phyloP scores from a whole-genome alignment of 2,888 invertebrate genomes.

The Tetragonula carbonaria region DNA sequence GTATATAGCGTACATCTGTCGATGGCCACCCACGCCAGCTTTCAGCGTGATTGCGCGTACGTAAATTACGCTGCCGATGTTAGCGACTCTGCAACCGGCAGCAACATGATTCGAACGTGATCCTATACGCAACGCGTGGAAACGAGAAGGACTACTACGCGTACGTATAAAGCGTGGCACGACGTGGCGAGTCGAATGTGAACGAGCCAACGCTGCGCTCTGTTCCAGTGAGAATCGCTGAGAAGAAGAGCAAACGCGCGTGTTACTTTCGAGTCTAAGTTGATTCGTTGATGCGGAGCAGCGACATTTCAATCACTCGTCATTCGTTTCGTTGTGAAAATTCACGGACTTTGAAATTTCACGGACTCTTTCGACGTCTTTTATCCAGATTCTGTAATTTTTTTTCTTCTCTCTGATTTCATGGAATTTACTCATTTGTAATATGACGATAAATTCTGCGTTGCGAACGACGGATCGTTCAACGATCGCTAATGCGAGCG shows the following conservation, averaged over 20 bases:
- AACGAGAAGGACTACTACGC: neutral
- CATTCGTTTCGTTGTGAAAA: too few species aligned
- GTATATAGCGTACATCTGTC: conserved; percentile 56
- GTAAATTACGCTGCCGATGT: conserved; percentile 31
- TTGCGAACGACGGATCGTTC: too few species aligned
- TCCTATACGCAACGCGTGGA: neutral
- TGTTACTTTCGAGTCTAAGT: conserved; percentile 1
- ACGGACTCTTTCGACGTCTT: too few species aligned
- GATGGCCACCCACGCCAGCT: conserved; percentile 57
- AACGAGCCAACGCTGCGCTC: conserved; percentile 16
- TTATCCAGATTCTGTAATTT: too few species aligned
- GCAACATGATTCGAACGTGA: neutral
- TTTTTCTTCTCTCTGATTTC: too few species aligned
- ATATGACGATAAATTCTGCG: too few species aligned
- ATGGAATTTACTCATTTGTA: too few species aligned
- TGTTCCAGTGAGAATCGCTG: neutral
- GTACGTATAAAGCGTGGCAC: neutral
- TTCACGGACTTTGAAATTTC: too few species aligned
- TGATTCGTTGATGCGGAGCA: too few species aligned
- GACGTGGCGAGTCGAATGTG: conserved; percentile 34
- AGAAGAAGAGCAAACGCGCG: neutral
- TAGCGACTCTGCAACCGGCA: neutral
- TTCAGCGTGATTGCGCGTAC: conserved; percentile 20
- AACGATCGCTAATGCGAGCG: too few species aligned
- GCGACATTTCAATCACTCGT: too few species aligned